Percentiles rank a stretch among this genome's conserved stretches.
These are phyloP conservation scores for Scaptomyza flava DNA, from an alignment of 2,888 invertebrate species.

Conservation along the genomic window DNA sequence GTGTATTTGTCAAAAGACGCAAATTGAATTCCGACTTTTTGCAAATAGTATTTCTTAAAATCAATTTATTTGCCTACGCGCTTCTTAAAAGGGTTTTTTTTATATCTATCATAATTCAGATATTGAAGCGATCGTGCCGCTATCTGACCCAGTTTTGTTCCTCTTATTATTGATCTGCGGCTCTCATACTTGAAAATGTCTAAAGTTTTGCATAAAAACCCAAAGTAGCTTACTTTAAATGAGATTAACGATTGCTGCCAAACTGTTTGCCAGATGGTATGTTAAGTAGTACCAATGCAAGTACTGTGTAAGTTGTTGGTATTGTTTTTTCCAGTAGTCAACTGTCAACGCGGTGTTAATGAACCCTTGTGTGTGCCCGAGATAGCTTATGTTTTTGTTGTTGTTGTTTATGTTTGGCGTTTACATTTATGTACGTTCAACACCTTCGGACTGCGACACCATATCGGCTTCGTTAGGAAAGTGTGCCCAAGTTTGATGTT, in stretches of 20 bases:
- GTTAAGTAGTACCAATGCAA: constrained; percentile 7
- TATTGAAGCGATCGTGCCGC: constrained; percentile 21
- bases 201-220: constrained; percentile 44
- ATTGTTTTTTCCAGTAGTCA: constrained; percentile 47
- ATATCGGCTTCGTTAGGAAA: constrained; percentile 68
- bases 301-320: constrained; percentile 16
- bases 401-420: constrained; percentile 56
- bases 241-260: background rate
- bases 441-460: constrained; percentile 35
- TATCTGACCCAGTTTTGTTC: constrained; percentile 59
- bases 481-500: constrained; percentile 76
- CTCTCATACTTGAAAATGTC: background rate
- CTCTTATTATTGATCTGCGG: too few species aligned
- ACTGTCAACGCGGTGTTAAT: constrained; percentile 63
- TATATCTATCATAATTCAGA: constrained; percentile 18
- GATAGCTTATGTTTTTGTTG: constrained; percentile 33
- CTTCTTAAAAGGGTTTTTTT: constrained; percentile 23
- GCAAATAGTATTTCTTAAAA: constrained; percentile 21
- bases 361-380: constrained; percentile 59
- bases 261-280: constrained; percentile 13
- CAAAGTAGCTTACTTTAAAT: constrained; percentile 49
- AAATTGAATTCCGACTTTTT: background rate
- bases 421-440: constrained; percentile 31
- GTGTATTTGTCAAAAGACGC: constrained; percentile 13
- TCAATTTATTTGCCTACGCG: constrained; percentile 28